phyloP scores from a whole-genome alignment of 2,113 vertebrate genomes.

The Tiliqua scincoides region DNA sequence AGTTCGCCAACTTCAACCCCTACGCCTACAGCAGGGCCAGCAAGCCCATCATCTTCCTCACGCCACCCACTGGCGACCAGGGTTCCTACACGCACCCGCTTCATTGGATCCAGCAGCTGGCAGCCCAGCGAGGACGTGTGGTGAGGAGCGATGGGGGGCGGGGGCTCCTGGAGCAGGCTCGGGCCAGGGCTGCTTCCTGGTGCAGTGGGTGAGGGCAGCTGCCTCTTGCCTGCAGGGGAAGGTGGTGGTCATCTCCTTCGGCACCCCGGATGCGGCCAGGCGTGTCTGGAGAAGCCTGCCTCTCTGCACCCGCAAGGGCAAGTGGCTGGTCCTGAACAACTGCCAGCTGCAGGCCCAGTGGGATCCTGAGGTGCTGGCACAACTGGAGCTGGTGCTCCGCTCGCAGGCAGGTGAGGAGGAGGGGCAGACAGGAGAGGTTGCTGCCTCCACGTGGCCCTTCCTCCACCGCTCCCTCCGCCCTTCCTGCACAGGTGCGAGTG shows the following conservation, averaged over 20 bases:
- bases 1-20: background rate
- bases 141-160: background rate
- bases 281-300: conserved; percentile 20
- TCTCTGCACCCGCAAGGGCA: conserved; percentile 70
- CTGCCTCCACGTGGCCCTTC: background rate
- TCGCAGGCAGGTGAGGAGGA: background rate
- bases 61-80: conserved; percentile 55
- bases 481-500: accelerated
- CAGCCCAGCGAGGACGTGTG: conserved; percentile 40
- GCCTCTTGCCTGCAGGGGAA: background rate
- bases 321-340: conserved; percentile 86
- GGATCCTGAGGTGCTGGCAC: conserved; percentile 71
- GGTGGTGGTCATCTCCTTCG: conserved; percentile 54
- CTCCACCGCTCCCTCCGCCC: too few relatives aligned
- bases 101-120: conserved; percentile 73
- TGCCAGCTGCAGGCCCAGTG: conserved; percentile 81
- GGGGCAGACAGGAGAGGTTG: background rate
- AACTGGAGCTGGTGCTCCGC: conserved; percentile 63
- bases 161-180: too few relatives aligned
- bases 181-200: too few relatives aligned
- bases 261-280: conserved; percentile 44
- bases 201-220: background rate
- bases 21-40: conserved; percentile 38
- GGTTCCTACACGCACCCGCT: conserved; percentile 62
- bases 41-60: conserved; percentile 75